A percentile compares a stretch with the other conserved stretches of the same genome.
Conservation (phyloP, 2,113 vertebrate genomes). For the Campylomormyrus tamandua region DNA sequence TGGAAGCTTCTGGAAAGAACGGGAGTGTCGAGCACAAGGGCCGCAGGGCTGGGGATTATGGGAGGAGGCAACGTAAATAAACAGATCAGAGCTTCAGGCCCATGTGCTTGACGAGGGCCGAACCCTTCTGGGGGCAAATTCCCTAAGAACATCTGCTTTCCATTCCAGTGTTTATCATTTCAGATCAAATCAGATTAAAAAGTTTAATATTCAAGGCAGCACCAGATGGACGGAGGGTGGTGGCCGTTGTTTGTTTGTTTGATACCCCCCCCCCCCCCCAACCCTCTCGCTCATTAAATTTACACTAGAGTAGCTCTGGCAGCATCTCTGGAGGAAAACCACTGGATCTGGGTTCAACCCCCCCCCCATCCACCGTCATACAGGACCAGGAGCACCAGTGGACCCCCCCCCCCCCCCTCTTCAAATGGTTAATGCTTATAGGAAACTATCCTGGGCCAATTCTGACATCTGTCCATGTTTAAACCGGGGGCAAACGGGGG, state of each 20-base stretch:
- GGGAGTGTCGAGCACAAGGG: not conserved
- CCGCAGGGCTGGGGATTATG: not conserved
- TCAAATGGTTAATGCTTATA: not conserved
- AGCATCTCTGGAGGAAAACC: not conserved
- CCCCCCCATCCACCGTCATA: not conserved
- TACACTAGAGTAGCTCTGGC: not conserved
- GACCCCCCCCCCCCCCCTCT: not conserved
- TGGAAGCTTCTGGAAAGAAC: not conserved
- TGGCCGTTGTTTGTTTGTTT: not conserved
- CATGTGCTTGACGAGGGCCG: not conserved
- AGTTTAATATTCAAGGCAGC: slow-evolving; percentile 11
- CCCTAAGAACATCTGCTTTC: not conserved
- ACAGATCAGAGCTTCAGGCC: not conserved
- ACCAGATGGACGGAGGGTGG: slow-evolving; percentile 3
- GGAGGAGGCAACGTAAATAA: slow-evolving; percentile 3
- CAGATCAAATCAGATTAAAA: slow-evolving; percentile 14
- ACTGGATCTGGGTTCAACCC: not conserved
- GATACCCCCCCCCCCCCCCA: not conserved
- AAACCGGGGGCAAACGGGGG: not conserved
- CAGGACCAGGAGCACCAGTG: not conserved
- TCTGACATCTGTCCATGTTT: not conserved
- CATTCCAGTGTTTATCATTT: slow-evolving; percentile 11
- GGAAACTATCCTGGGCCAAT: not conserved
- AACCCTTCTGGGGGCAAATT: not conserved
- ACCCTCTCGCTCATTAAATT: not conserved